These are phyloP conservation scores for Meloe dianella DNA, from an alignment of 2,888 invertebrate genomes.

Conservation along the genomic window DNA sequence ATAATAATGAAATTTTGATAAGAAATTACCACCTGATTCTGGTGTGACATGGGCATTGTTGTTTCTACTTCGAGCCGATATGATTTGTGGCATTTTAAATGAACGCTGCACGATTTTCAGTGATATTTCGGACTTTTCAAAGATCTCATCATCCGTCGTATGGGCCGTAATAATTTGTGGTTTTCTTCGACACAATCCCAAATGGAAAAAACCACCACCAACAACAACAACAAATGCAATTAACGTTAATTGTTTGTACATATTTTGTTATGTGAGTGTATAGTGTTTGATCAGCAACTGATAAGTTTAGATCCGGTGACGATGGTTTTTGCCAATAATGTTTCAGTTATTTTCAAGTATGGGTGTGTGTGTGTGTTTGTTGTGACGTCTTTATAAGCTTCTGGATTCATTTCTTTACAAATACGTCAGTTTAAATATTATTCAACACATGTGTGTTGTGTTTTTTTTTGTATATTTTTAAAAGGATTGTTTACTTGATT, in stretches of 20 bases:
- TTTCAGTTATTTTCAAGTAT: neutral
- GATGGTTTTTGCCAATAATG: too few species aligned
- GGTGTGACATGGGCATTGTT: slow-evolving; percentile 20
- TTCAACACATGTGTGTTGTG: neutral
- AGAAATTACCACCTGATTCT: slow-evolving; percentile 16
- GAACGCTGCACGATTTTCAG: slow-evolving; percentile 23
- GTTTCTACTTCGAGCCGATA: slow-evolving; percentile 16
- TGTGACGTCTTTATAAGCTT: neutral
- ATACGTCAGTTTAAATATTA: neutral
- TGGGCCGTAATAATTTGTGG: neutral
- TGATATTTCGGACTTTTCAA: slow-evolving; percentile 27
- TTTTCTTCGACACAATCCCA: neutral
- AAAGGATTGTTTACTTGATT: neutral
- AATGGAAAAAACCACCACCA: neutral
- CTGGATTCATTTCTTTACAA: neutral
- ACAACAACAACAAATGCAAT: neutral
- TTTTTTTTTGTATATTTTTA: neutral
- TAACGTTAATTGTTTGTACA: neutral
- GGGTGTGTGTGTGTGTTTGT: neutral
- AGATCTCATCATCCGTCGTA: slow-evolving; percentile 14
- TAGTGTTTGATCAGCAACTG: neutral
- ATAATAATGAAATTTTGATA: neutral
- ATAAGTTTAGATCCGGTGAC: slow-evolving; percentile 1
- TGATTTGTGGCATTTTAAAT: slow-evolving; percentile 26
- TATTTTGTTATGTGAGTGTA: neutral